These are phyloP conservation scores for Leucophenga maculata DNA, from an alignment of 2,888 invertebrate species.

Conservation along the genomic window DNA sequence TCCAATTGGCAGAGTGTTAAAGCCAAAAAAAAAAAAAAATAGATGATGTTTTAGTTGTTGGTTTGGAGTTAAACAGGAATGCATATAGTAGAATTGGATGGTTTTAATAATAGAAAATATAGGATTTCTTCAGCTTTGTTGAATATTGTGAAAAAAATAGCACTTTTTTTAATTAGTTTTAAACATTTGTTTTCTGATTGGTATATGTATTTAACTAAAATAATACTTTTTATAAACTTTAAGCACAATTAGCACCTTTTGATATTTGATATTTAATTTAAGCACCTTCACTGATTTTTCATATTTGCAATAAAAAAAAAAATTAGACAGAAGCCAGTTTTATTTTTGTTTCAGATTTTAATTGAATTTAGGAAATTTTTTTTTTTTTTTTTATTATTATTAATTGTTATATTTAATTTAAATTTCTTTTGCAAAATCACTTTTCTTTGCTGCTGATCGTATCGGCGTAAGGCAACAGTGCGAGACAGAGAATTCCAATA, in stretches of 20 bases:
- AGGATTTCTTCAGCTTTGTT: not conserved
- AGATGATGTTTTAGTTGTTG: not conserved
- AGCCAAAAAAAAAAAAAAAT: slow-evolving; percentile 10
- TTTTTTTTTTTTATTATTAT: slow-evolving; percentile 7
- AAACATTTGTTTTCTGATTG: slow-evolving; percentile 8
- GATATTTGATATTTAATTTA: slow-evolving; percentile 5
- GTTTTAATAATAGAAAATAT: not conserved
- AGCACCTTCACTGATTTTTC: not conserved
- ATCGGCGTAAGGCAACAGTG: not conserved
- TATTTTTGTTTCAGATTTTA: not conserved
- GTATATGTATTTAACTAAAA: not conserved
- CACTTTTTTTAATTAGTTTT: slow-evolving; percentile 7
- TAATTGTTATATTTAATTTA: slow-evolving; percentile 12
- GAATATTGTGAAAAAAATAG: slow-evolving; percentile 18
- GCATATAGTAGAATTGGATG: slow-evolving; percentile 50
- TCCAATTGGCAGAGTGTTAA: slow-evolving; percentile 42
- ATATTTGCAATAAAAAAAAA: slow-evolving; percentile 3
- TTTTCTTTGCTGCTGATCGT: not conserved
- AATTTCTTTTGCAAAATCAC: not conserved
- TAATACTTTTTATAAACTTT: not conserved
- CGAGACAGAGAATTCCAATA: slow-evolving; percentile 10
- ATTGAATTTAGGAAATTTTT: not conserved
- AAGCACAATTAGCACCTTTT: slow-evolving; percentile 34
- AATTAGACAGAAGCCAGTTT: not conserved
- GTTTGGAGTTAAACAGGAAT: slow-evolving; percentile 43